Conservation (phyloP, 2,113 vertebrate species). For the Oncorhynchus kisutch region DNA sequence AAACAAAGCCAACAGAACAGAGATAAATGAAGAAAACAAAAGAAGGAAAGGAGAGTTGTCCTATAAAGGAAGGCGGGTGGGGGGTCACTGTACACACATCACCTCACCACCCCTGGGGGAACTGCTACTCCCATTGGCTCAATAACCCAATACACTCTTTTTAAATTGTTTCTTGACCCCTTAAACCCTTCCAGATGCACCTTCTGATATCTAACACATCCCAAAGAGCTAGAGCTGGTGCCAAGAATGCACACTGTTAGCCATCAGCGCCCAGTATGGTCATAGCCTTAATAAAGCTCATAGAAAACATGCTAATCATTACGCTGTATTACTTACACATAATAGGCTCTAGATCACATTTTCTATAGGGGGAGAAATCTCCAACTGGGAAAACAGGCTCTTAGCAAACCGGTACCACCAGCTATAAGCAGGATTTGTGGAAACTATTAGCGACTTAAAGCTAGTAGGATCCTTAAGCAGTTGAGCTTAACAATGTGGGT, state of each 20-base stretch:
- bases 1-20: background rate
- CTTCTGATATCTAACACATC: background rate
- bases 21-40: background rate
- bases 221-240: background rate
- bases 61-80: background rate
- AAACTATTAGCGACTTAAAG: constrained; percentile 18
- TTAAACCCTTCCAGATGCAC: background rate
- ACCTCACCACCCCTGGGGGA: background rate
- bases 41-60: constrained; percentile 1
- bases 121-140: background rate
- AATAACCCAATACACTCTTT: background rate
- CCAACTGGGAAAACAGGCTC: background rate
- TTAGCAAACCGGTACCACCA: constrained; percentile 4
- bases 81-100: background rate
- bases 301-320: constrained; percentile 31
- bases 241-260: background rate
- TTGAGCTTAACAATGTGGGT: constrained; percentile 15
- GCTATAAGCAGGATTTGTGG: constrained; percentile 7
- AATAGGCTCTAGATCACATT: constrained; percentile 20
- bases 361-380: background rate
- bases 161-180: background rate
- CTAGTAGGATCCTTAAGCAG: background rate
- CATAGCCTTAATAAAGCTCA: constrained; percentile 27
- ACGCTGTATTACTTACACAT: constrained; percentile 48
- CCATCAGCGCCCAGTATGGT: constrained; percentile 14